Evolutionary conservation across 2,888 invertebrate species (phyloP).

Genomic region (Rhingia campestris): DNA sequence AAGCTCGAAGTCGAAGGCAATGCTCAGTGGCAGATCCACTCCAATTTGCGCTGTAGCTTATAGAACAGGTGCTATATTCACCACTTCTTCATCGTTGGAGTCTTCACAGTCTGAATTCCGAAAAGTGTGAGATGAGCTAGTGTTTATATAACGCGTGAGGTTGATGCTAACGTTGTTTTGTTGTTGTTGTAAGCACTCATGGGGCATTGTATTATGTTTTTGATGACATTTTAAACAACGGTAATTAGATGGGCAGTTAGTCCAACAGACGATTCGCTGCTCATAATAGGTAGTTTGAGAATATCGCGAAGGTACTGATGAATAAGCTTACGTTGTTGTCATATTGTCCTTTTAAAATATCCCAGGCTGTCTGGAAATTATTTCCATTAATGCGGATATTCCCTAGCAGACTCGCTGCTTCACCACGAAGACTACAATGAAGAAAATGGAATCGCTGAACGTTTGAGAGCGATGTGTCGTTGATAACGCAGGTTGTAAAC

Average conservation of each 20-base stretch:
- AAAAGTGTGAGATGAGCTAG: constrained; percentile 26
- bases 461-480: constrained; percentile 10
- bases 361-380: too few species aligned
- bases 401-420: constrained; percentile 31
- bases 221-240: constrained; percentile 5
- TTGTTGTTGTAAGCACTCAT: constrained; percentile 45
- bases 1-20: too few species aligned
- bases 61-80: constrained; percentile 14
- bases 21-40: too few species aligned
- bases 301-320: constrained; percentile 29
- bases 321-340: too few species aligned
- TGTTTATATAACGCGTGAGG: not conserved
- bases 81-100: not conserved
- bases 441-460: too few species aligned
- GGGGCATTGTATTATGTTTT: constrained; percentile 57
- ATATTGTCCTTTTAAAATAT: too few species aligned
- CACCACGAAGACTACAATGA: constrained; percentile 37
- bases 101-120: constrained; percentile 35
- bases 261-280: constrained; percentile 8
- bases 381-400: too few species aligned
- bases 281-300: constrained; percentile 32
- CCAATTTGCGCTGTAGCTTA: constrained; percentile 1
- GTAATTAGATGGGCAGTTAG: not conserved
- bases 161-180: not conserved
- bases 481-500: constrained; percentile 45